Evolutionary conservation across 2,888 invertebrate genomes (phyloP).

Genomic region (Mayetiola destructor): DNA sequence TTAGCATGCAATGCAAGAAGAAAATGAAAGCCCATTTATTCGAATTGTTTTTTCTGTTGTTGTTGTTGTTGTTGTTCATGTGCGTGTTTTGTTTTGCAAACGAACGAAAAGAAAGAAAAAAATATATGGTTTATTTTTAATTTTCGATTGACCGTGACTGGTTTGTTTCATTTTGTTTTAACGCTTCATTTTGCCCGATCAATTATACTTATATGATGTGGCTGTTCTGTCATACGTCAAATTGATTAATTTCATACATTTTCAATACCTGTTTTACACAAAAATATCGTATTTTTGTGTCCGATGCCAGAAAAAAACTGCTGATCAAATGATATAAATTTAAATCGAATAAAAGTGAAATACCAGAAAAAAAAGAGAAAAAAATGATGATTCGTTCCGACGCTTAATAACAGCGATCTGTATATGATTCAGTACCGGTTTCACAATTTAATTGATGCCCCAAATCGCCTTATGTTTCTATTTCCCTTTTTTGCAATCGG

Average conservation of each 20-base stretch:
- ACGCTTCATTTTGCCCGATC: background rate
- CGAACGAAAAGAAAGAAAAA: no score
- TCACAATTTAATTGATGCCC: background rate
- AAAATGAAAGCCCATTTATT: background rate
- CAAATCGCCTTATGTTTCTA: background rate
- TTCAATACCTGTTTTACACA: background rate
- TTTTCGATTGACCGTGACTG: conserved; percentile 10
- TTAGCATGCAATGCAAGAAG: conserved; percentile 1
- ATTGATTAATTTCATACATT: background rate
- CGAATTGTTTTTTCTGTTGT: background rate
- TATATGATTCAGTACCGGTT: background rate
- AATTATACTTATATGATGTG: background rate
- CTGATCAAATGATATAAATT: no score
- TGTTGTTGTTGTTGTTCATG: background rate
- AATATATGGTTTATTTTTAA: background rate
- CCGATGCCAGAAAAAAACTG: no score
- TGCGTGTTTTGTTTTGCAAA: background rate
- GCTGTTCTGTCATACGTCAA: no score
- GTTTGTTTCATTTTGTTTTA: background rate
- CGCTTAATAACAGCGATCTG: background rate
- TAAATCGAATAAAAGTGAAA: no score
- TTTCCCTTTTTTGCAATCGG: background rate
- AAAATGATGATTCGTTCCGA: background rate
- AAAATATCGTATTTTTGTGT: no score
- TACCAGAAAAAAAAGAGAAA: background rate